These are phyloP conservation scores for Vesta saturnalis DNA, from an alignment of 2,888 invertebrate species.

Conservation along the genomic window DNA sequence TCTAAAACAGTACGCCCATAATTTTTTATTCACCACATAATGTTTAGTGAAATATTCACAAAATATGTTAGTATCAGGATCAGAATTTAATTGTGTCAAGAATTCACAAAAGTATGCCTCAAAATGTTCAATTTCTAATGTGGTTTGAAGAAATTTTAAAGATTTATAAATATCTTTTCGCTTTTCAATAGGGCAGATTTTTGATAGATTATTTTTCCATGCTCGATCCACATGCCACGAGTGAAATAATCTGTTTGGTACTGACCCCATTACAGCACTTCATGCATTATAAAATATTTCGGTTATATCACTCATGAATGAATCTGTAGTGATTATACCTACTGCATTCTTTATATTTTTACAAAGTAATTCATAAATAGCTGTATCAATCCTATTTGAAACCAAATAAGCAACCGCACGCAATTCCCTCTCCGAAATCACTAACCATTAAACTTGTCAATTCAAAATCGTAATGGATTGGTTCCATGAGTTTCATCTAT, in stretches of 20 bases:
- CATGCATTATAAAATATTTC: constrained; percentile 43
- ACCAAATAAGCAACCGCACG: constrained; percentile 37
- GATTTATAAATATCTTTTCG: not conserved
- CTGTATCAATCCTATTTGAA: constrained; percentile 35
- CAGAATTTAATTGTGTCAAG: not conserved
- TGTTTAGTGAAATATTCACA: not conserved
- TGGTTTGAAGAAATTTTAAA: not conserved
- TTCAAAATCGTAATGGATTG: constrained; percentile 41
- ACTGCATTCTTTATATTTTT: constrained; percentile 18
- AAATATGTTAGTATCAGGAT: not conserved
- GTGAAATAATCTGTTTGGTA: constrained; percentile 33
- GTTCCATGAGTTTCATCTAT: constrained; percentile 41
- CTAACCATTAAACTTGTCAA: constrained; percentile 35
- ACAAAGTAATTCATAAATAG: constrained; percentile 31
- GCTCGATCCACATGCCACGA: constrained; percentile 39
- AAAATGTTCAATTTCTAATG: not conserved
- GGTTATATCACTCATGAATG: constrained; percentile 45
- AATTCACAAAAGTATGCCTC: not conserved
- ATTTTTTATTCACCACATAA: not conserved
- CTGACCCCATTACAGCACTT: constrained; percentile 37
- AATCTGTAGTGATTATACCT: constrained; percentile 25
- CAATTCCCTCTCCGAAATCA: constrained; percentile 40
- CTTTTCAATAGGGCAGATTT: constrained; percentile 23
- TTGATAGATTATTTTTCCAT: constrained; percentile 30
- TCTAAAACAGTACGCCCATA: not conserved